Conservation (phyloP, 1,140 invertebrate genomes). For the Carcinoscorpius rotundicauda region DNA sequence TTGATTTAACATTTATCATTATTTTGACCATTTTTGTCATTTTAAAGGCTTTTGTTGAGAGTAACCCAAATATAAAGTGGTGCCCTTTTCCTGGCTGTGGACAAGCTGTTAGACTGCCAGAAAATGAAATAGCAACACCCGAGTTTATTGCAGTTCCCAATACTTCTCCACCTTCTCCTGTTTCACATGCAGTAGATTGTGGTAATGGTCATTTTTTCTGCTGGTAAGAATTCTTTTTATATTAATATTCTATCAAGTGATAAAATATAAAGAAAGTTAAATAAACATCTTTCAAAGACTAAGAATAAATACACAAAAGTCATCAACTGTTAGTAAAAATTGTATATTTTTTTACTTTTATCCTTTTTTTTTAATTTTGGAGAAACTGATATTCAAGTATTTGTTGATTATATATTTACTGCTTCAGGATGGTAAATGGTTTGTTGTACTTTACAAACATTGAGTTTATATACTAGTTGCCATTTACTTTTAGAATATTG, state of each 20-base stretch:
- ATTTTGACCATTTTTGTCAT: background rate
- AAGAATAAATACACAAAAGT: background rate
- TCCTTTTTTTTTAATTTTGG: too few species aligned
- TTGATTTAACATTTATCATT: too few species aligned
- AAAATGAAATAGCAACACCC: slow-evolving; percentile 27
- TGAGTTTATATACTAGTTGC: too few species aligned
- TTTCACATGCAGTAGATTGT: slow-evolving; percentile 57
- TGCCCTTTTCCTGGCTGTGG: slow-evolving; percentile 56
- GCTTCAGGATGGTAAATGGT: too few species aligned
- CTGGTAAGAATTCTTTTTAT: slow-evolving; percentile 39
- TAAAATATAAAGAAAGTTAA: too few species aligned
- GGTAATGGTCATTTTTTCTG: slow-evolving; percentile 60
- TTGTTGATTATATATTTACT: too few species aligned
- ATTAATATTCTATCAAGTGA: background rate
- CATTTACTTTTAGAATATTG: too few species aligned
- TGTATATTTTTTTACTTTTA: too few species aligned
- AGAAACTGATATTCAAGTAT: too few species aligned
- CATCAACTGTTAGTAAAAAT: too few species aligned
- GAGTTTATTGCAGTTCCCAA: slow-evolving; percentile 17
- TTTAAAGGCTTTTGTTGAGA: slow-evolving; percentile 55
- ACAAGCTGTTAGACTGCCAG: slow-evolving; percentile 50
- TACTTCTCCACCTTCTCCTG: slow-evolving; percentile 27
- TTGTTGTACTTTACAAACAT: too few species aligned
- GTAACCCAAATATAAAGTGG: slow-evolving; percentile 59
- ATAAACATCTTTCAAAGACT: too few species aligned